These are phyloP conservation scores for Acanthurus leucopareius DNA, from an alignment of 2,797 vertebrate species.

Conservation along the genomic window DNA sequence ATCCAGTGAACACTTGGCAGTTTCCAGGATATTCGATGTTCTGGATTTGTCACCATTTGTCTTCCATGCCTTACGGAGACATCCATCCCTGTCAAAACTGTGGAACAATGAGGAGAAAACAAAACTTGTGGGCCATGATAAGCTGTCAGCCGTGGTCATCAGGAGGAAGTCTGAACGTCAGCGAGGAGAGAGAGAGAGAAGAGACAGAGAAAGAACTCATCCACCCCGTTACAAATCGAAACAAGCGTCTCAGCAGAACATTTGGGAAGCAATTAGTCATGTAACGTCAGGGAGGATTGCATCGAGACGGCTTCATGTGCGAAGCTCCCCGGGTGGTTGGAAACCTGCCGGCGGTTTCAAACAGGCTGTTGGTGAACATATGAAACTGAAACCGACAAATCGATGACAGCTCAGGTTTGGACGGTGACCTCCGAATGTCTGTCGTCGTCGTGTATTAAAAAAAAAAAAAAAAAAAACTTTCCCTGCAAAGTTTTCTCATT, in stretches of 20 bases:
- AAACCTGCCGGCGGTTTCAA: conserved; percentile 46
- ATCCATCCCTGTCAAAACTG: conserved; percentile 59
- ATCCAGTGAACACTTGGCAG: conserved; percentile 32
- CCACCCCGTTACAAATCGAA: conserved; percentile 47
- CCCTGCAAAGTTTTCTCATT: conserved; percentile 54
- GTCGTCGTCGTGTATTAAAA: no score
- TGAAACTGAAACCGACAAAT: conserved; percentile 29
- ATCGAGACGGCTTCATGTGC: conserved; percentile 14
- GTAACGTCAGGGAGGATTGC: conserved; percentile 37
- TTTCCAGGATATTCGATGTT: conserved; percentile 32
- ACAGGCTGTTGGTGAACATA: conserved; percentile 29
- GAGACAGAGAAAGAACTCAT: conserved; percentile 22
- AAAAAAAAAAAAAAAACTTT: conserved; percentile 33
- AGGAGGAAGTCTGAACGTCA: conserved; percentile 28
- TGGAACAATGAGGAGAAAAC: conserved; percentile 52
- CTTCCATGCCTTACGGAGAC: conserved; percentile 49
- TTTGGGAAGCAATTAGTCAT: conserved; percentile 66
- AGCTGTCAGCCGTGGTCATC: conserved; percentile 62
- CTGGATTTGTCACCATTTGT: conserved; percentile 61
- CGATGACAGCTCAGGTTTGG: conserved; percentile 33
- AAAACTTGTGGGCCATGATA: conserved; percentile 54
- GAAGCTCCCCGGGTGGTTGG: conserved; percentile 40
- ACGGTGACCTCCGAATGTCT: conserved; percentile 31
- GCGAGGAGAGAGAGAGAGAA: no score
- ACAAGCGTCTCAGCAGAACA: conserved; percentile 48